phyloP scores from a whole-genome alignment of 2,797 vertebrate species.

The Gambelia wislizenii region DNA sequence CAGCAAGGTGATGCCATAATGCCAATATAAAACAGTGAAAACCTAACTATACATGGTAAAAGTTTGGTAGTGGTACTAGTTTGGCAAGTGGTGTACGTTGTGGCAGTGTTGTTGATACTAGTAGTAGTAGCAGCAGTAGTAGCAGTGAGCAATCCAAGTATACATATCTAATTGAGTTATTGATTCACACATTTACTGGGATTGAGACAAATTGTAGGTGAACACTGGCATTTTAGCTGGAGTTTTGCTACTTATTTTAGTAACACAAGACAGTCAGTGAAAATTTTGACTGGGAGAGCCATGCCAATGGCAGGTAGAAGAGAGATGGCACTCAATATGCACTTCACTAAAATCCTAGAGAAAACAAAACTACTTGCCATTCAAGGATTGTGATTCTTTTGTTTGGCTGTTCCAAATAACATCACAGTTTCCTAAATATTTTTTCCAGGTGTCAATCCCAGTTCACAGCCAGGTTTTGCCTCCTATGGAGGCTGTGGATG shows the following conservation, averaged over 20 bases:
- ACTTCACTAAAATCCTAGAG: conserved; percentile 22
- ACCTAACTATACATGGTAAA: no score
- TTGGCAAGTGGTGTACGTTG: no score
- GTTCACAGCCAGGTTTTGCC: conserved; percentile 86
- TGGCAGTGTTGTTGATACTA: no score
- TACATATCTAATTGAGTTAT: background rate
- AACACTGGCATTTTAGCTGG: no score
- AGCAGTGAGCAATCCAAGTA: background rate
- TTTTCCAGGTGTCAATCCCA: conserved; percentile 85
- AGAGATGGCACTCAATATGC: background rate
- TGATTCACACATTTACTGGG: no score
- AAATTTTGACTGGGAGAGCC: background rate
- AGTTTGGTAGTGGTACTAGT: no score
- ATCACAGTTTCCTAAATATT: conserved; percentile 17
- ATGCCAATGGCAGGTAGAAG: no score
- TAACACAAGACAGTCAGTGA: background rate
- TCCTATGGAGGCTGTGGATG: conserved; percentile 85
- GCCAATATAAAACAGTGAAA: background rate
- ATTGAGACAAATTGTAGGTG: no score
- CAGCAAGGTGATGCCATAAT: background rate
- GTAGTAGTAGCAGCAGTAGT: no score
- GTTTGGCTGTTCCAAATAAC: background rate
- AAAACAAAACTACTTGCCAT: background rate
- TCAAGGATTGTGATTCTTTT: background rate
- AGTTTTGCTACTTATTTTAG: no score